Conservation (phyloP, 2,888 invertebrate species). For the Xiphydria camelus region DNA sequence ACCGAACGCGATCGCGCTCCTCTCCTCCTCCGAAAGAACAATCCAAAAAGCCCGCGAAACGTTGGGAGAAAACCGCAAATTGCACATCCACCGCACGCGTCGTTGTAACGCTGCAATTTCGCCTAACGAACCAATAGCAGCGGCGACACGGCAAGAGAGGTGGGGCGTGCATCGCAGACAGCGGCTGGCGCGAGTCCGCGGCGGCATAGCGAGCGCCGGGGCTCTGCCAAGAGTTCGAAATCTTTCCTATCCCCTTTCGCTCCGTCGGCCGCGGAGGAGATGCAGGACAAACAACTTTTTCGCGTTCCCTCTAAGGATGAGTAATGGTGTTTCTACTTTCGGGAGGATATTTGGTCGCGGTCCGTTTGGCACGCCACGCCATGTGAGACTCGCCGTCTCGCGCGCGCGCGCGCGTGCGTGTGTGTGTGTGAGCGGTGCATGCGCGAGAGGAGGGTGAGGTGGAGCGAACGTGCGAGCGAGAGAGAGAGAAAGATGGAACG, state of each 20-base stretch:
- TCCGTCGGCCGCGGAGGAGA: slow-evolving; percentile 34
- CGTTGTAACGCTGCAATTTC: no score
- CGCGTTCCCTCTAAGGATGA: slow-evolving; percentile 45
- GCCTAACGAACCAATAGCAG: no score
- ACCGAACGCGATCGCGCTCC: no score
- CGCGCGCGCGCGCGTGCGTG: slow-evolving; percentile 4
- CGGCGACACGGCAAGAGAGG: background rate
- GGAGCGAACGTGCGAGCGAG: slow-evolving; percentile 4
- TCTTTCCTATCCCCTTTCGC: slow-evolving; percentile 31
- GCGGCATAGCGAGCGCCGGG: slow-evolving; percentile 44
- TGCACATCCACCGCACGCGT: no score
- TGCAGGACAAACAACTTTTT: slow-evolving; percentile 55
- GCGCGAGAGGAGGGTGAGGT: slow-evolving; percentile 7
- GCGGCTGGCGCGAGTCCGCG: slow-evolving; percentile 37
- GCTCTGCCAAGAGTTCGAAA: slow-evolving; percentile 51
- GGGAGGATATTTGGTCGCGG: slow-evolving; percentile 46
- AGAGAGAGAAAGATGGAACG: background rate
- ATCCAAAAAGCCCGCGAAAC: no score
- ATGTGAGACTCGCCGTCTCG: slow-evolving; percentile 30
- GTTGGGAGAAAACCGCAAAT: no score
- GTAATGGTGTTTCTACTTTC: slow-evolving; percentile 46
- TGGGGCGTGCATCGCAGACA: slow-evolving; percentile 5
- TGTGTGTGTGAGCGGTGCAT: slow-evolving; percentile 9
- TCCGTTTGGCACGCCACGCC: slow-evolving; percentile 43
- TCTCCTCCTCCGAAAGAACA: no score